Percentiles rank a stretch among this genome's conserved stretches.
Conservation (phyloP, 2,888 invertebrate species). For the Leptinotarsa juncta region DNA sequence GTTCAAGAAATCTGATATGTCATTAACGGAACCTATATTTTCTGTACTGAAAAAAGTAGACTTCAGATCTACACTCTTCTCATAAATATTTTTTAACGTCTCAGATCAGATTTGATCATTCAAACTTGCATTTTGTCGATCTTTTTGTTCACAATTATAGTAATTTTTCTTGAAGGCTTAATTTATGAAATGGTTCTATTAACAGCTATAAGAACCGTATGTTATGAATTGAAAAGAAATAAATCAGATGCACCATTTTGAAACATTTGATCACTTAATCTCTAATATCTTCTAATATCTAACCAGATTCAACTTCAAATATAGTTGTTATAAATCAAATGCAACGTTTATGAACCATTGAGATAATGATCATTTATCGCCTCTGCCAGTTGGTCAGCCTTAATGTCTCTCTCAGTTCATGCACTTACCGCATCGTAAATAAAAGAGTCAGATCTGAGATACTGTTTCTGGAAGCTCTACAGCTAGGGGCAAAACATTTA, state of each 20-base stretch:
- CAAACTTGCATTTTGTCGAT: background rate
- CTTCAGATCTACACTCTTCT: too few relatives aligned
- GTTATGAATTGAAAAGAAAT: background rate
- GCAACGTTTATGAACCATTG: conserved; percentile 6
- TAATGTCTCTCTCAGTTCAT: background rate
- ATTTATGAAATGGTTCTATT: background rate
- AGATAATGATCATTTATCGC: conserved; percentile 12
- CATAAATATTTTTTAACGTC: too few relatives aligned
- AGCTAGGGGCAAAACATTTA: background rate
- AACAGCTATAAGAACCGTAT: conserved; percentile 3
- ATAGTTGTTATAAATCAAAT: conserved; percentile 7
- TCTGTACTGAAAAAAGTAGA: too few relatives aligned
- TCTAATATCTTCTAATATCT: conserved; percentile 12
- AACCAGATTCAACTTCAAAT: conserved; percentile 4
- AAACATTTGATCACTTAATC: background rate
- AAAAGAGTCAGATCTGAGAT: background rate
- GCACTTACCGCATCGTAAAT: background rate
- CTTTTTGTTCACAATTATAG: background rate
- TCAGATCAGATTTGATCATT: too few relatives aligned
- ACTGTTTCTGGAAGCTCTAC: background rate
- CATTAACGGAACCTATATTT: too few relatives aligned
- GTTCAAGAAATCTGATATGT: too few relatives aligned
- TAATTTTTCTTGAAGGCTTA: background rate
- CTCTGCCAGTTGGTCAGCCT: background rate
- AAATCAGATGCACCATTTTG: background rate